Evolutionary conservation across 1,140 invertebrate genomes (phyloP).

Genomic region (Zeugodacus cucurbitae): DNA sequence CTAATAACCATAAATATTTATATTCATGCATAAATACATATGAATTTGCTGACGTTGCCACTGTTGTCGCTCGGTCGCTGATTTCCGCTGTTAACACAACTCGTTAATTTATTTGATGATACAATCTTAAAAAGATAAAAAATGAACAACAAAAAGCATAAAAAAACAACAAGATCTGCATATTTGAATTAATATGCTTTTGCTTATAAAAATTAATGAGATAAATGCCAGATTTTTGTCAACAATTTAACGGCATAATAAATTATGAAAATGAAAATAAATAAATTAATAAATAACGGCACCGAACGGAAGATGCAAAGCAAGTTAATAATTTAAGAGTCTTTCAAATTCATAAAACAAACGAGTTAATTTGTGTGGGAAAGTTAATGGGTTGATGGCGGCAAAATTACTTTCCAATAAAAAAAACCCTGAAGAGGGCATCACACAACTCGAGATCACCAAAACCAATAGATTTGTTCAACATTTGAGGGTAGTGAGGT

Average conservation of each 20-base stretch:
- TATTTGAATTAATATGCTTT: neutral
- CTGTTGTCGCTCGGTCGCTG: neutral
- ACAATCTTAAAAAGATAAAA: neutral
- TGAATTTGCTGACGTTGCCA: neutral
- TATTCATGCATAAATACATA: neutral
- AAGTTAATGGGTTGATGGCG: too few relatives aligned
- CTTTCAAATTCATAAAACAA: neutral
- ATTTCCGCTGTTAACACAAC: constrained; percentile 1
- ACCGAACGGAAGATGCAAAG: neutral
- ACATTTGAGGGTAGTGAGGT: too few relatives aligned
- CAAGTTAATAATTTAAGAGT: neutral
- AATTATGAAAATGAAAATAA: neutral
- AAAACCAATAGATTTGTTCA: too few relatives aligned
- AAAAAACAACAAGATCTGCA: neutral
- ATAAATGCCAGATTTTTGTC: neutral
- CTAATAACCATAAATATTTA: neutral
- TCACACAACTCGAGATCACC: too few relatives aligned
- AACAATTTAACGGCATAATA: neutral
- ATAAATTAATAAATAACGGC: neutral
- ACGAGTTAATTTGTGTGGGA: neutral
- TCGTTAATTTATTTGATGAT: neutral
- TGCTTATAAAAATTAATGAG: neutral
- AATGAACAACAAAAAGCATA: neutral
- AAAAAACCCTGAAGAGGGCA: too few relatives aligned
- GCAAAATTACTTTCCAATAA: too few relatives aligned